phyloP scores from a whole-genome alignment of 2,113 vertebrate genomes.

The Apus apus region DNA sequence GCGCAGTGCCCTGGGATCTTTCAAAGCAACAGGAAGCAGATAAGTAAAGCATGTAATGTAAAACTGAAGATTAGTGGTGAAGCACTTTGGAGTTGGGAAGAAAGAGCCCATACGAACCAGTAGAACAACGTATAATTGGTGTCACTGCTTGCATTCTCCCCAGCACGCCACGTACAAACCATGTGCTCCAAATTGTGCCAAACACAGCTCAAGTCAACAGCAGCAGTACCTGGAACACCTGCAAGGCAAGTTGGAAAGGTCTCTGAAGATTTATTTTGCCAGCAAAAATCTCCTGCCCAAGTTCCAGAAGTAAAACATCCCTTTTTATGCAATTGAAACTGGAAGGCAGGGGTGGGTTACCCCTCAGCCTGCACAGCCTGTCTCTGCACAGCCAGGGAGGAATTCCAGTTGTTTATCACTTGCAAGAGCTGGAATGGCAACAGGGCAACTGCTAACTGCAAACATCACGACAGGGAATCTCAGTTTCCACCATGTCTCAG shows the following conservation, averaged over 20 bases:
- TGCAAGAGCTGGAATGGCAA: not conserved
- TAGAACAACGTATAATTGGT: constrained; percentile 57
- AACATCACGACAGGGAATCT: not conserved
- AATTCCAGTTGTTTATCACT: not conserved
- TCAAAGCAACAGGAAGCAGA: not conserved
- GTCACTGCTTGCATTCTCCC: not conserved
- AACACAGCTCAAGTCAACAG: constrained; percentile 46
- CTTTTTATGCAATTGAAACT: not conserved
- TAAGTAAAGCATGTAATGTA: not conserved
- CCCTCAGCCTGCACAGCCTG: not conserved
- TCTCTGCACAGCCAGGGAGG: not conserved
- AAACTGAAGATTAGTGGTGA: not conserved
- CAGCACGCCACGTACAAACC: constrained; percentile 52
- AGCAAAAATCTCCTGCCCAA: not conserved
- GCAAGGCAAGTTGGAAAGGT: not conserved
- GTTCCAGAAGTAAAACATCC: not conserved
- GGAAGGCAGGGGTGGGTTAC: not conserved
- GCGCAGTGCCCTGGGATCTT: not conserved
- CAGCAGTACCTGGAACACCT: constrained; percentile 60
- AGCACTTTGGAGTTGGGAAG: not conserved
- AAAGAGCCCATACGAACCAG: constrained; percentile 49
- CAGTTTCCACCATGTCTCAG: not conserved
- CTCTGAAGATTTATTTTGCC: not conserved
- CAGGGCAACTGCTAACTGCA: not conserved
- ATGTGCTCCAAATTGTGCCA: constrained; percentile 61